These are phyloP conservation scores for Bombus cullumanus DNA, from an alignment of 1,140 invertebrate species.

Conservation along the genomic window DNA sequence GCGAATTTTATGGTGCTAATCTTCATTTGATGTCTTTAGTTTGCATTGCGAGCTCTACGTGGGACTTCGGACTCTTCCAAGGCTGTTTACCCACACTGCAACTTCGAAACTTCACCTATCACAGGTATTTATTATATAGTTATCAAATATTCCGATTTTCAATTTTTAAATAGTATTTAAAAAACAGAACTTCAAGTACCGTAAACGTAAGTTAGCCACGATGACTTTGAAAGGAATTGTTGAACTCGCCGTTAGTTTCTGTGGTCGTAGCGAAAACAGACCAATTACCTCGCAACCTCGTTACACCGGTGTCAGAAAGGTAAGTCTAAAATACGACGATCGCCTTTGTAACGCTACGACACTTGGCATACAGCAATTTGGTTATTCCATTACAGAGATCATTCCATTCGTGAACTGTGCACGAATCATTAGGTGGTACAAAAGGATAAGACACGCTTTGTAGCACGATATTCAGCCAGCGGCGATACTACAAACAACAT, in stretches of 20 bases:
- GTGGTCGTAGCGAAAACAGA: not conserved
- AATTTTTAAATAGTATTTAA: not conserved
- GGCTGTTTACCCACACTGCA: not conserved
- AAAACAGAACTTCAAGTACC: not conserved
- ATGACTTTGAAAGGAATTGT: not conserved
- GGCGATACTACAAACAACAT: not conserved
- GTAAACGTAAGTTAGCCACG: too few species aligned
- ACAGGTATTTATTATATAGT: not conserved
- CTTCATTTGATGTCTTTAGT: not conserved
- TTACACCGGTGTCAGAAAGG: not conserved
- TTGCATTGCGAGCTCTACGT: not conserved
- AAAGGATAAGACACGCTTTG: slow-evolving; percentile 9
- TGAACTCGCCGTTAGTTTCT: not conserved
- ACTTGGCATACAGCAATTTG: slow-evolving; percentile 13
- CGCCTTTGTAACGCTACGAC: not conserved
- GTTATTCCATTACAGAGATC: slow-evolving; percentile 24
- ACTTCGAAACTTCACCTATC: not conserved
- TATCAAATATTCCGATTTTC: not conserved
- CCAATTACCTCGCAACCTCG: too few species aligned
- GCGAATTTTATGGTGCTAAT: not conserved
- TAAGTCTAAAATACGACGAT: slow-evolving; percentile 11
- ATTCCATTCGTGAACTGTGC: not conserved
- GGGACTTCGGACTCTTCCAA: not conserved
- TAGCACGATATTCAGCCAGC: slow-evolving; percentile 5
- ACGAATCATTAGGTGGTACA: not conserved